A percentile compares a stretch with the other conserved stretches of the same genome.
These are phyloP conservation scores for Tichodroma muraria DNA, from an alignment of 2,113 vertebrate genomes.

Conservation along the genomic window DNA sequence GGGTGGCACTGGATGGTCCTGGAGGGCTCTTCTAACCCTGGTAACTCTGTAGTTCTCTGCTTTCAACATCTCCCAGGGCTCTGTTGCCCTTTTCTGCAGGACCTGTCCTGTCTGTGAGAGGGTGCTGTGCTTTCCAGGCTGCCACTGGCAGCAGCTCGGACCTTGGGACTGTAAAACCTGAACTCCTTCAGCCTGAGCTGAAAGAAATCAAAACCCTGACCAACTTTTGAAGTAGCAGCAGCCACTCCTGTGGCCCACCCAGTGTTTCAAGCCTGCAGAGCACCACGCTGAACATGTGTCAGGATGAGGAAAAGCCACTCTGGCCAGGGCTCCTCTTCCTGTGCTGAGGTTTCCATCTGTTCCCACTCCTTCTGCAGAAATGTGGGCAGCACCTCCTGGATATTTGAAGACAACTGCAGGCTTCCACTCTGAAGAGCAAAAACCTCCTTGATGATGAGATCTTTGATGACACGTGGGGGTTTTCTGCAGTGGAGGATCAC, in stretches of 20 bases:
- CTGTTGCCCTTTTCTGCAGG: not conserved
- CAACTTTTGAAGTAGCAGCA: not conserved
- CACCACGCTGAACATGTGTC: not conserved
- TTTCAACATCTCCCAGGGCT: not conserved
- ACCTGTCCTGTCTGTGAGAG: not conserved
- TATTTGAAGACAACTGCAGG: not conserved
- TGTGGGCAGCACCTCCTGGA: not conserved
- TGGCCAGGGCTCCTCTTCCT: not conserved
- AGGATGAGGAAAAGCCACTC: not conserved
- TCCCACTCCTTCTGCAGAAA: not conserved
- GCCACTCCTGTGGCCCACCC: not conserved
- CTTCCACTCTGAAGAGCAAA: not conserved
- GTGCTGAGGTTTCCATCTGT: not conserved
- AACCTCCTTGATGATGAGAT: not conserved
- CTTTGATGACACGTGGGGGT: not conserved
- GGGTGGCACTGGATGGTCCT: not conserved
- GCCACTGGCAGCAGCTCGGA: not conserved
- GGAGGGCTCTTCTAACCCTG: accelerated
- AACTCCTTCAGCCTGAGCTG: not conserved
- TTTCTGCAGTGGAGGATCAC: not conserved
- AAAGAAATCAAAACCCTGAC: not conserved
- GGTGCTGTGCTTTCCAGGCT: not conserved
- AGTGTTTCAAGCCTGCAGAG: not conserved
- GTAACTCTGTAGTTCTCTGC: not conserved
- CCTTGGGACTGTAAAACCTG: not conserved